These are phyloP conservation scores for Nipponacmea schrenckii DNA, from an alignment of 2,888 invertebrate species.

Conservation along the genomic window DNA sequence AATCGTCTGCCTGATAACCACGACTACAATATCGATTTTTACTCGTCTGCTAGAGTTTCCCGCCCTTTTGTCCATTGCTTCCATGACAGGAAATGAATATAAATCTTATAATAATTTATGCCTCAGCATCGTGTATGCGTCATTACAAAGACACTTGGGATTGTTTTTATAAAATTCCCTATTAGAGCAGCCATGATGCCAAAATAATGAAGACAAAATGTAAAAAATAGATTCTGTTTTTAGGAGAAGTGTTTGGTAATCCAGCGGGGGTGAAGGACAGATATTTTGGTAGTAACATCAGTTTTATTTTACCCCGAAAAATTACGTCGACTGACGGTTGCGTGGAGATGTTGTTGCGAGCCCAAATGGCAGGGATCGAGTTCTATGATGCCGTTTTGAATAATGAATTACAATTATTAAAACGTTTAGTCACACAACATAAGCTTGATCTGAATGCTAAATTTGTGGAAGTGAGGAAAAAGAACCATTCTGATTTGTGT, in stretches of 20 bases:
- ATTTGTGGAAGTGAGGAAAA: constrained; percentile 65
- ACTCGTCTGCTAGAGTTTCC: not conserved
- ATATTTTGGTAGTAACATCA: constrained; percentile 10
- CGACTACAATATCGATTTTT: not conserved
- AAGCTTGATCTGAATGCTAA: constrained; percentile 66
- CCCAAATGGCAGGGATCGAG: constrained; percentile 63
- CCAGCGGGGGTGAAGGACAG: constrained; percentile 8
- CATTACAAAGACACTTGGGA: constrained; percentile 13
- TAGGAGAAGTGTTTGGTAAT: not conserved
- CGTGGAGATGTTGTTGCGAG: constrained; percentile 50
- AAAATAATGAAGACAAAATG: constrained; percentile 1
- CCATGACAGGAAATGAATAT: not conserved
- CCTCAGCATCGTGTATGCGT: not conserved
- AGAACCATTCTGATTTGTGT: constrained; percentile 65
- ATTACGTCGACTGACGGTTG: constrained; percentile 17
- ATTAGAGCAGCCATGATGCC: constrained; percentile 22
- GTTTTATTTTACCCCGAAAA: constrained; percentile 8
- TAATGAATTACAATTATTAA: constrained; percentile 63
- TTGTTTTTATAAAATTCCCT: constrained; percentile 23
- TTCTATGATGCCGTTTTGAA: constrained; percentile 68
- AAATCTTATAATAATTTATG: constrained; percentile 7
- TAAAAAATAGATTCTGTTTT: not conserved
- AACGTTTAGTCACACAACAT: constrained; percentile 63
- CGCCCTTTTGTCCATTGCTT: constrained; percentile 5
- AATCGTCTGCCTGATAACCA: too few species aligned